Evolutionary conservation across 35 echinoderm and acorn worm genomes (phyloP).

Genomic region (Acanthaster planci): DNA sequence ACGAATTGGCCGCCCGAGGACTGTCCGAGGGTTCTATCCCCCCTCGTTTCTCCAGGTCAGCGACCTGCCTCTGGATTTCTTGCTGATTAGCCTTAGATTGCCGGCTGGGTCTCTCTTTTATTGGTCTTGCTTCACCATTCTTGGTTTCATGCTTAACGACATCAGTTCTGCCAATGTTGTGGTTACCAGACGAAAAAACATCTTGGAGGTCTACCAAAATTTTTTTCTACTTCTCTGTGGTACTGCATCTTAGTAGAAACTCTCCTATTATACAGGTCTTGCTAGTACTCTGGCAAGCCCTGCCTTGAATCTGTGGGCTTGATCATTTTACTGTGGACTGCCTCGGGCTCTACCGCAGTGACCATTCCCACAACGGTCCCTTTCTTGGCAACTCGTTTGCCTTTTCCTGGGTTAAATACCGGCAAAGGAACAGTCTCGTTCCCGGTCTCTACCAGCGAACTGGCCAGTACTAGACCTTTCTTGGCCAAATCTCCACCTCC

Average conservation of each 20-base stretch:
- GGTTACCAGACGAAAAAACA: conserved; percentile 11
- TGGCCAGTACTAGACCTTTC: too few species aligned
- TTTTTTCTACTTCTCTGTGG: not conserved
- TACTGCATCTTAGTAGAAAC: not conserved
- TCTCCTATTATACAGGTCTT: conserved; percentile 27
- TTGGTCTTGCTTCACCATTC: conserved; percentile 8
- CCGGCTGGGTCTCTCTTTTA: conserved; percentile 30
- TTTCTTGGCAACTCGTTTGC: too few species aligned
- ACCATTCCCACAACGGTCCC: too few species aligned
- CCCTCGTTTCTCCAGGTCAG: not conserved
- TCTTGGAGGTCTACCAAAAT: conserved; percentile 36
- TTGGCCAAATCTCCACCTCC: too few species aligned
- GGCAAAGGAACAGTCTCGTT: too few species aligned
- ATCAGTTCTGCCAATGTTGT: conserved; percentile 42
- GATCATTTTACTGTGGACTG: not conserved
- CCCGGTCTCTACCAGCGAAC: too few species aligned
- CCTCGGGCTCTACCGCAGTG: not conserved
- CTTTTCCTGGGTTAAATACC: too few species aligned
- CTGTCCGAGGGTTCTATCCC: conserved; percentile 52
- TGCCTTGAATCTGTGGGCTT: not conserved
- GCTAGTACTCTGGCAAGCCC: not conserved
- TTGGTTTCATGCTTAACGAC: conserved; percentile 13
- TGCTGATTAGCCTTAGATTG: not conserved
- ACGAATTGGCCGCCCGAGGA: conserved; percentile 49
- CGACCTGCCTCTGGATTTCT: conserved; percentile 40